Evolutionary conservation across 1,140 invertebrate species (phyloP), one percentile per base, ranked within the genome.

Genomic region (Rhyzopertha dominica): DNA sequence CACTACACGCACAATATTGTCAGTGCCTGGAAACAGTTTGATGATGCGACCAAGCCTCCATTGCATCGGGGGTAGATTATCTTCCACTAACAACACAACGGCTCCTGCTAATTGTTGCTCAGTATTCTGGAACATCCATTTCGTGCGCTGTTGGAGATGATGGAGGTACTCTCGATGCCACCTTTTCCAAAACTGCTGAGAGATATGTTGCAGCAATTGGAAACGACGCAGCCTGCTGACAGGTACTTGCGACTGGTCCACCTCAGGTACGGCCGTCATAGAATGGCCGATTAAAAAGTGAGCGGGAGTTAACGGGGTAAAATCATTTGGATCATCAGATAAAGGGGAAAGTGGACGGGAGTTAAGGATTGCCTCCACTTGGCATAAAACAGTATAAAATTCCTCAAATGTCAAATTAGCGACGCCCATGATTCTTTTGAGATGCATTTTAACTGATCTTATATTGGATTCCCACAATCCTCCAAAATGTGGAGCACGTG

Each of bases 401-500:
- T 41, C 44, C 25, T 51, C 37, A 37, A 16, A 37, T 10, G 32
- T 30, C 7, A 47, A 28, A 16, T 20, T 8, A 13, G 18, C 36
- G 20, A 45, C 44, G 9, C 54, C 55, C 7, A 63, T 25, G 7
- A 49, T 42, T 2, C 56, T 46, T 14, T 51, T 36, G 12, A 13
- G 53, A 40, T 28, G 52, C 36, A 34, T 19, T 28, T 54, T 54
- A 1, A 23, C 9, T 9, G 28, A 38, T 25, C 40, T 43, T 7
- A 48, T 45, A 9, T 13, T 23, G 12, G 30, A 29, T 14, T 36
- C 34, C 34, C 41, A 43, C 30, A 35, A 22, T 36, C 30, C 41
- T 3, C 30, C 41, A 34, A 64, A 61, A 40, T 67, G 60, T 0
- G 65, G 59, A 25, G 56, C 58, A 25, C 38, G 19, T 8, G 67